phyloP scores from a whole-genome alignment of 2,888 invertebrate species.

The Lithophane ornitopus region DNA sequence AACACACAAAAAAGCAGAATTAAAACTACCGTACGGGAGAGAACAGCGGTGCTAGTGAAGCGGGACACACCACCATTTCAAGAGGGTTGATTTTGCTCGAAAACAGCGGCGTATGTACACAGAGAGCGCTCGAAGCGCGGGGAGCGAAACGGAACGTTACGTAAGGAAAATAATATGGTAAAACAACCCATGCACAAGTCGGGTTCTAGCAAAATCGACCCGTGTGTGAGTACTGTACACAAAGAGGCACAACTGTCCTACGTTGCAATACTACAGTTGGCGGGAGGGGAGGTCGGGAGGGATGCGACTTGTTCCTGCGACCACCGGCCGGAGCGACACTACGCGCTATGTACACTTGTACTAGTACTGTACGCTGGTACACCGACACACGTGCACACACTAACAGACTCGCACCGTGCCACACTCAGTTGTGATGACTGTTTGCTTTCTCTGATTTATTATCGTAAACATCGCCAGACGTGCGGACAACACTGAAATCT shows the following conservation, averaged over 20 bases:
- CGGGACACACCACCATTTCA: slow-evolving; percentile 86
- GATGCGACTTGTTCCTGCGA: slow-evolving; percentile 85
- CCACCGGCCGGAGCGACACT: slow-evolving; percentile 74
- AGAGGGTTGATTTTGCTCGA: slow-evolving; percentile 89
- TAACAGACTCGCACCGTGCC: slow-evolving; percentile 84
- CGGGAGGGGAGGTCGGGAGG: slow-evolving; percentile 59
- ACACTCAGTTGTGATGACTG: slow-evolving; percentile 89
- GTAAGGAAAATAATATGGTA: slow-evolving; percentile 58
- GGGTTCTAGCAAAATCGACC: slow-evolving; percentile 82
- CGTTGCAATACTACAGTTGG: slow-evolving; percentile 75
- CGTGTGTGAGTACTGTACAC: slow-evolving; percentile 77
- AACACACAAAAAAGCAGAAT: slow-evolving; percentile 87
- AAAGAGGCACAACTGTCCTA: slow-evolving; percentile 75
- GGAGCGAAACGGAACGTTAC: slow-evolving; percentile 52
- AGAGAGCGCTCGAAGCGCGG: slow-evolving; percentile 64
- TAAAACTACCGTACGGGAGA: slow-evolving; percentile 68
- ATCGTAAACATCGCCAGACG: slow-evolving; percentile 74
- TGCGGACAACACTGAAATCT: slow-evolving; percentile 81
- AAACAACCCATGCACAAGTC: slow-evolving; percentile 87
- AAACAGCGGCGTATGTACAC: slow-evolving; percentile 76
- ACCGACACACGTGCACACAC: slow-evolving; percentile 77
- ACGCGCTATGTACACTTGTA: slow-evolving; percentile 64
- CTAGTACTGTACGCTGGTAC: slow-evolving; percentile 11
- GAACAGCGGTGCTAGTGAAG: slow-evolving; percentile 73
- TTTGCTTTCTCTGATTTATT: slow-evolving; percentile 85